Evolutionary conservation across 2,888 invertebrate genomes (phyloP), one percentile per base, ranked within the genome.

Genomic region (Campoletis raptor): DNA sequence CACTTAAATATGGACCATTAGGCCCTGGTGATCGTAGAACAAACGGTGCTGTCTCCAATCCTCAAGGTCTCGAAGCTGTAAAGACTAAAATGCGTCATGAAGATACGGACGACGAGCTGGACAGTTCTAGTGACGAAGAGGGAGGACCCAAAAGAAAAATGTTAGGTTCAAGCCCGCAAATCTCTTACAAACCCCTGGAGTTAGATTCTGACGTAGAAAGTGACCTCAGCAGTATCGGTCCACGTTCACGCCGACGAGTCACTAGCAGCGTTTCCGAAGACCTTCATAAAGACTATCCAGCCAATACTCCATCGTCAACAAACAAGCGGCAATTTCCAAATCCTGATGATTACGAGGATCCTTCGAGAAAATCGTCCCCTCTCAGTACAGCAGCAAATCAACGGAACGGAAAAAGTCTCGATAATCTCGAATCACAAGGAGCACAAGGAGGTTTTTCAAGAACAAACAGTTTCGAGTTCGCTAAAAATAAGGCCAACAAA

Each of bases 161-260:
- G 7, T 57, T 74, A 21, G 61, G 61, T 40, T 87, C 87, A 24
- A 85, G 84, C 67, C 90, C 91, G 0, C 92, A 86, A 76, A 89
- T 94, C 8, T 90, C 91, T 0, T 94, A 94, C 85, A 91, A 85
- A 70, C 94, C 93, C 0, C 81, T 94, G 40, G 93, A 93, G 40
- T 15, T 93, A 36, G 94, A 94, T 72, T 94, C 94, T 0, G 94
- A 94, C n/a, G 90, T 91, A 3, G 94, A 93, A 57, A 93, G 91
- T 40, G 93, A 93, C 64, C 84, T 93, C n/a, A 89, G 89, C 45
- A 89, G 86, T 77, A 83, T 88, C 0, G 90, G 88, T 5, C 90
- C 92, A 1, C 90, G 92, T 72, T 91, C 92, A 1, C 88, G 92
- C 7, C 90, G 87, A 78, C 90, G 92, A 6, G 74, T 93, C 7